Conservation (phyloP, 1,140 invertebrate species). For the Lepidurus arcticus region DNA sequence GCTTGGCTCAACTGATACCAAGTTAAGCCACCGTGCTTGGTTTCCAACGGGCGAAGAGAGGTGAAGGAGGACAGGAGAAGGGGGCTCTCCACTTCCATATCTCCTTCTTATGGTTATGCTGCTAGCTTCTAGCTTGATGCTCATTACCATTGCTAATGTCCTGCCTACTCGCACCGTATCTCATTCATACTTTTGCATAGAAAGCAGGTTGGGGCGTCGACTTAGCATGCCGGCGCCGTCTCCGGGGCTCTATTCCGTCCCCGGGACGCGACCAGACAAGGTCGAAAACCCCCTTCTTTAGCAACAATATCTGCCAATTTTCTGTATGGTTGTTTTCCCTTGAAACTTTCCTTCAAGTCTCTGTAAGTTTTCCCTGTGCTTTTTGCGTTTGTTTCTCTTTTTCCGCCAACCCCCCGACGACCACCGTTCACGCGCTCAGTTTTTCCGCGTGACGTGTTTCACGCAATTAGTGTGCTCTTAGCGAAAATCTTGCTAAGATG, state of each 20-base stretch:
- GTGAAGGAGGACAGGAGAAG: neutral
- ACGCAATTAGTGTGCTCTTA: too few relatives aligned
- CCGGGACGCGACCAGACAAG: constrained; percentile 15
- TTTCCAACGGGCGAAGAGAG: neutral
- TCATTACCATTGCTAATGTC: constrained; percentile 22
- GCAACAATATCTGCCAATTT: constrained; percentile 13
- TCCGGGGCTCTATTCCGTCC: constrained; percentile 20
- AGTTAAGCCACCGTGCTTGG: neutral
- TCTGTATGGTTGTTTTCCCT: neutral
- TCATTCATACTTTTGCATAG: constrained; percentile 22
- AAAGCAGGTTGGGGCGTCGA: constrained; percentile 20
- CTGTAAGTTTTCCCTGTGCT: neutral
- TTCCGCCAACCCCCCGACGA: too few relatives aligned
- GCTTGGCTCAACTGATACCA: neutral
- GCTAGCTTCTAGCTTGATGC: constrained; percentile 10
- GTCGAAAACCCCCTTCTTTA: neutral
- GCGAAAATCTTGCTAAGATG: too few relatives aligned
- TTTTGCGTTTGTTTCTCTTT: neutral
- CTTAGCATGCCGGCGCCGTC: constrained; percentile 20
- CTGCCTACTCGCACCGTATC: constrained; percentile 20
- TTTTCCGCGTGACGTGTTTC: too few relatives aligned
- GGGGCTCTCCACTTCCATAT: neutral
- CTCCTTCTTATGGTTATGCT: neutral
- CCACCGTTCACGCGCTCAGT: too few relatives aligned
- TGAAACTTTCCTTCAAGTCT: neutral